Evolutionary conservation across 2,888 invertebrate genomes (phyloP).

Genomic region (Xanthia icteritia): DNA sequence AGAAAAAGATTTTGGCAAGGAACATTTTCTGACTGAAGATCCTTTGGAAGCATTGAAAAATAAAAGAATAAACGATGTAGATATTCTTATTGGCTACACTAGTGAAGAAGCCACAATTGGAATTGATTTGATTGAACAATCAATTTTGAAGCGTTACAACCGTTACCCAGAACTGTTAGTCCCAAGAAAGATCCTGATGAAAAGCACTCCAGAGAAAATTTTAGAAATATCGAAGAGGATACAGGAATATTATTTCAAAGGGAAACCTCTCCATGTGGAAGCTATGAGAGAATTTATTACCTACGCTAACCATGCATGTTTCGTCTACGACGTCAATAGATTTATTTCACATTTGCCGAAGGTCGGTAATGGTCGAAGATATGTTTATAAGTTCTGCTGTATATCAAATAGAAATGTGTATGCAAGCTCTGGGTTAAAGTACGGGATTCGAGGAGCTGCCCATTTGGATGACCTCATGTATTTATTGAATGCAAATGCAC

Average conservation of each 20-base stretch:
- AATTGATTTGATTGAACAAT: slow-evolving; percentile 49
- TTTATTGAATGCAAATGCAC: slow-evolving; percentile 73
- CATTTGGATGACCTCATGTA: slow-evolving; percentile 81
- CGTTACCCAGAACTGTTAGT: slow-evolving; percentile 73
- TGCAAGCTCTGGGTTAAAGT: slow-evolving; percentile 67
- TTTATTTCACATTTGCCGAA: slow-evolving; percentile 53
- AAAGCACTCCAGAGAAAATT: slow-evolving; percentile 62
- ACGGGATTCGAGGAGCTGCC: slow-evolving; percentile 73
- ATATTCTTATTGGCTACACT: slow-evolving; percentile 93
- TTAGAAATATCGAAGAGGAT: slow-evolving; percentile 73
- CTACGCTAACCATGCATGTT: slow-evolving; percentile 64
- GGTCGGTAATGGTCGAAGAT: slow-evolving; percentile 42
- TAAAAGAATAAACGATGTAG: slow-evolving; percentile 88
- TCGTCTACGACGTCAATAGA: slow-evolving; percentile 66
- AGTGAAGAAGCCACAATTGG: slow-evolving; percentile 90
- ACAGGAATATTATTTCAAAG: slow-evolving; percentile 73
- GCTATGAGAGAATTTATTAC: slow-evolving; percentile 69
- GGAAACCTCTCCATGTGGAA: slow-evolving; percentile 62
- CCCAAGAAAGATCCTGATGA: slow-evolving; percentile 72
- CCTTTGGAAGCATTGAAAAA: slow-evolving; percentile 72
- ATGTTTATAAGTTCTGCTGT: slow-evolving; percentile 68
- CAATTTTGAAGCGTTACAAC: slow-evolving; percentile 58
- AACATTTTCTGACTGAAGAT: slow-evolving; percentile 73
- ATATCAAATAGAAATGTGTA: slow-evolving; percentile 75
- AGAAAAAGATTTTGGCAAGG: slow-evolving; percentile 77